phyloP scores from a whole-genome alignment of 2,888 invertebrate genomes.

The Linnaemya vulpina region DNA sequence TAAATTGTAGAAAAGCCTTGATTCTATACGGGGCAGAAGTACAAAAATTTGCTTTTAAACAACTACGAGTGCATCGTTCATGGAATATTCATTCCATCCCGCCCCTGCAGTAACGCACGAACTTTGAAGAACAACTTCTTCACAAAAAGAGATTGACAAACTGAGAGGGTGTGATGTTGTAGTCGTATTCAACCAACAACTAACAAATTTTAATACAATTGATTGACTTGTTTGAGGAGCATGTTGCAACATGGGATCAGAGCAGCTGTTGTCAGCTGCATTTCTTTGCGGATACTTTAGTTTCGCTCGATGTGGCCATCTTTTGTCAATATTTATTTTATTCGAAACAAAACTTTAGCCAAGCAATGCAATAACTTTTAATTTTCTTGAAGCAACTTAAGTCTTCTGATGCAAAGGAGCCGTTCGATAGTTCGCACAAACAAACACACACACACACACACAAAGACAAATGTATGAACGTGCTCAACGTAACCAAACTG shows the following conservation, averaged over 20 bases:
- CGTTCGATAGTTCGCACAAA: too few species aligned
- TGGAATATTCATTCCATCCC: not conserved
- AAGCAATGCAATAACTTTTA: constrained; percentile 47
- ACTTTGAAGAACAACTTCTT: constrained; percentile 21
- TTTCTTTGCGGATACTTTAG: constrained; percentile 57
- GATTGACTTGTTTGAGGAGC: constrained; percentile 54
- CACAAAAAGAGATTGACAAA: not conserved
- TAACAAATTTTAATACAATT: constrained; percentile 56
- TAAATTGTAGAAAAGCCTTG: constrained; percentile 60
- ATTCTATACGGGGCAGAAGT: constrained; percentile 29
- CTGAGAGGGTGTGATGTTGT: not conserved
- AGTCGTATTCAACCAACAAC: constrained; percentile 32
- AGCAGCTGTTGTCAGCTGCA: constrained; percentile 63
- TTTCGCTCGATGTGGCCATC: constrained; percentile 65
- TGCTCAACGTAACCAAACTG: too few species aligned
- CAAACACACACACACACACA: too few species aligned
- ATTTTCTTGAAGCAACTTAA: constrained; percentile 5
- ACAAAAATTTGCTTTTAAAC: constrained; percentile 36
- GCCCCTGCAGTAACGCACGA: constrained; percentile 3
- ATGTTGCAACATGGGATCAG: constrained; percentile 46
- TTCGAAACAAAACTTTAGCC: constrained; percentile 72
- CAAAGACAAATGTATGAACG: too few species aligned
- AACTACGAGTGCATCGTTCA: constrained; percentile 7
- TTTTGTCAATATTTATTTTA: constrained; percentile 81
- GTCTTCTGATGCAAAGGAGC: not conserved